Evolutionary conservation across 2,888 invertebrate genomes (phyloP).

Genomic region (Ceratothoa steindachneri): DNA sequence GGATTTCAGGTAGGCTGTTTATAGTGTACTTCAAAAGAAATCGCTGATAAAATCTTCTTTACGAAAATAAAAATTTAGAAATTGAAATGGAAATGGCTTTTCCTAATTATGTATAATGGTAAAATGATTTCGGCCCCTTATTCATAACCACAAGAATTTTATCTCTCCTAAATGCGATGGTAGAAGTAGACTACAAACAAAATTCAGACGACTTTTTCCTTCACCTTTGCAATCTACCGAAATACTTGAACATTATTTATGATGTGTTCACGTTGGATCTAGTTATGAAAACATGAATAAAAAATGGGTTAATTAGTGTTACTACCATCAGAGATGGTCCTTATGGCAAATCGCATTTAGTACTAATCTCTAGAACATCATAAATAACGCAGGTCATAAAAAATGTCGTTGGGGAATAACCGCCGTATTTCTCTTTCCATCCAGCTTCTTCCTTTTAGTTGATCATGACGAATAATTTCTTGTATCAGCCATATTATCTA

Average conservation of each 20-base stretch:
- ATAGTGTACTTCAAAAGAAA: not conserved
- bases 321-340: not conserved
- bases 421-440: not conserved
- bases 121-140: not conserved
- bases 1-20: not conserved
- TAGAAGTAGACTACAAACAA: too few species aligned
- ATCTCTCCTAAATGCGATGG: not conserved
- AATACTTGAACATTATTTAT: too few species aligned
- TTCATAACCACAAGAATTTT: not conserved
- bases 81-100: not conserved
- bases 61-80: not conserved
- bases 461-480: too few species aligned
- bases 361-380: not conserved
- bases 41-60: not conserved
- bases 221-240: too few species aligned
- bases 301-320: not conserved
- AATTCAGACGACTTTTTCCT: too few species aligned
- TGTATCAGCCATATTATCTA: too few species aligned
- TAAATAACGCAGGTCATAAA: not conserved
- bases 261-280: not conserved
- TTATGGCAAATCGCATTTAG: not conserved
- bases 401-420: not conserved
- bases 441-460: too few species aligned
- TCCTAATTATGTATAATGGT: not conserved
- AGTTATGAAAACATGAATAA: not conserved